A percentile compares a stretch with the other conserved stretches of the same genome.
Evolutionary conservation across 2,888 invertebrate genomes (phyloP).

Genomic region (Itoplectis maculator): DNA sequence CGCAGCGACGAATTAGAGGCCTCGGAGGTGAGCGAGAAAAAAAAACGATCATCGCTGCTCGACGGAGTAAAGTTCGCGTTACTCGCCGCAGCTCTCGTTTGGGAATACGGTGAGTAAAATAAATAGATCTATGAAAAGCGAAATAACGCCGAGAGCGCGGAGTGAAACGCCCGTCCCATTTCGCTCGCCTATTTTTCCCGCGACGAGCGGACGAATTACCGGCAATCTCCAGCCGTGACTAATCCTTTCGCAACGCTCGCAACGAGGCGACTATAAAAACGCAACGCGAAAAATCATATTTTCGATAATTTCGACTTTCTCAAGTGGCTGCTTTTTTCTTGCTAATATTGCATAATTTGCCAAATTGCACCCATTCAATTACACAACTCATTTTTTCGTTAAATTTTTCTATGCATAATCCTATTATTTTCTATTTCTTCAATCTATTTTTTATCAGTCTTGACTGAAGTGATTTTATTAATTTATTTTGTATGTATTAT

Average conservation of each 20-base stretch:
- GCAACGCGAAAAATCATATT: background rate
- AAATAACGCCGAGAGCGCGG: slow-evolving; percentile 11
- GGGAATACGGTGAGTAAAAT: slow-evolving; percentile 19
- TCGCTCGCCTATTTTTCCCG: background rate
- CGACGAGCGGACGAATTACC: background rate
- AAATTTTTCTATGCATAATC: too few relatives aligned
- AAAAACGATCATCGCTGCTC: background rate
- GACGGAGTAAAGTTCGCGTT: slow-evolving; percentile 27
- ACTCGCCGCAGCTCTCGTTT: slow-evolving; percentile 21
- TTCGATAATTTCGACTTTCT: too few relatives aligned
- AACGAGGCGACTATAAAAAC: background rate
- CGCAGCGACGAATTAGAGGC: slow-evolving; percentile 40
- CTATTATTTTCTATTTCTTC: too few relatives aligned
- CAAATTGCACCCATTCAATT: too few relatives aligned
- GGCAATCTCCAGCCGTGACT: slow-evolving; percentile 12
- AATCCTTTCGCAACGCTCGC: slow-evolving; percentile 32
- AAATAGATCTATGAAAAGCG: slow-evolving; percentile 27
- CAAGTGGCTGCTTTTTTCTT: too few relatives aligned
- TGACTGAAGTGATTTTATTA: too few relatives aligned
- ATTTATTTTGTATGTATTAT: too few relatives aligned
- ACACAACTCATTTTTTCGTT: too few relatives aligned
- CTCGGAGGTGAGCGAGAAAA: slow-evolving; percentile 4
- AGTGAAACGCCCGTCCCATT: slow-evolving; percentile 2
- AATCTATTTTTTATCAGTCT: too few relatives aligned
- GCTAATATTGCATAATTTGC: too few relatives aligned